These are phyloP conservation scores for Toxostoma redivivum DNA, from an alignment of 2,113 vertebrate genomes.

Conservation along the genomic window DNA sequence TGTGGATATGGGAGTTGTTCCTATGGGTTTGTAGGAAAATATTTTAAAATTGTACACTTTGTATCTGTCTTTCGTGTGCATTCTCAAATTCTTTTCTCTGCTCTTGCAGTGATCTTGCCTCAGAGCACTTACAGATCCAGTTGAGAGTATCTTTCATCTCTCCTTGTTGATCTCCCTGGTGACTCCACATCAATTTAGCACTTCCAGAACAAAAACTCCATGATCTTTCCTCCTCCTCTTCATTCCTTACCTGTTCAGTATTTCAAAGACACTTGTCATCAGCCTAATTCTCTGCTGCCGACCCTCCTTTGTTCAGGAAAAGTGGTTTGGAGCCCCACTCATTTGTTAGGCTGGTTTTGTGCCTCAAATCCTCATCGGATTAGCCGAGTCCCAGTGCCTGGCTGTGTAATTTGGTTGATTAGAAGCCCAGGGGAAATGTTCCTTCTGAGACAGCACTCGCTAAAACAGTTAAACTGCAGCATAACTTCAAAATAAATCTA, in stretches of 20 bases:
- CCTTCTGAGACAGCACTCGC: constrained; percentile 1
- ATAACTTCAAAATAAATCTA: constrained; percentile 67
- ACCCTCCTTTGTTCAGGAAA: constrained; percentile 5
- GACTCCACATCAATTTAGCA: background rate
- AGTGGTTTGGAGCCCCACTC: constrained; percentile 18
- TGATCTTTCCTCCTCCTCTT: background rate
- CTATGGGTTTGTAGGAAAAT: background rate
- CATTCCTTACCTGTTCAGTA: constrained; percentile 18
- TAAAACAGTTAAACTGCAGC: constrained; percentile 57
- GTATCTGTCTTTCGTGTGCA: background rate
- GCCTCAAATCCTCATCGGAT: constrained; percentile 14
- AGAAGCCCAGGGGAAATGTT: constrained; percentile 47
- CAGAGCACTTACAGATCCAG: background rate
- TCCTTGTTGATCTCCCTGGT: background rate
- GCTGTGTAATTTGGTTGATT: constrained; percentile 46
- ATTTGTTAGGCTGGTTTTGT: constrained; percentile 37
- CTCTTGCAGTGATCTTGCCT: background rate
- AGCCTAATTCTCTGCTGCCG: background rate
- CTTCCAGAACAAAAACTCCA: constrained; percentile 15
- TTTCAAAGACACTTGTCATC: constrained; percentile 26
- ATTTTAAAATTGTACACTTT: background rate
- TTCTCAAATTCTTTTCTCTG: background rate
- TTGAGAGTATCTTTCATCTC: constrained; percentile 24
- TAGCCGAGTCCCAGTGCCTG: background rate
- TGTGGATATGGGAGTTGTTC: background rate